These are phyloP conservation scores for Bambusicola thoracicus DNA, from an alignment of 2,113 vertebrate genomes.

Conservation along the genomic window DNA sequence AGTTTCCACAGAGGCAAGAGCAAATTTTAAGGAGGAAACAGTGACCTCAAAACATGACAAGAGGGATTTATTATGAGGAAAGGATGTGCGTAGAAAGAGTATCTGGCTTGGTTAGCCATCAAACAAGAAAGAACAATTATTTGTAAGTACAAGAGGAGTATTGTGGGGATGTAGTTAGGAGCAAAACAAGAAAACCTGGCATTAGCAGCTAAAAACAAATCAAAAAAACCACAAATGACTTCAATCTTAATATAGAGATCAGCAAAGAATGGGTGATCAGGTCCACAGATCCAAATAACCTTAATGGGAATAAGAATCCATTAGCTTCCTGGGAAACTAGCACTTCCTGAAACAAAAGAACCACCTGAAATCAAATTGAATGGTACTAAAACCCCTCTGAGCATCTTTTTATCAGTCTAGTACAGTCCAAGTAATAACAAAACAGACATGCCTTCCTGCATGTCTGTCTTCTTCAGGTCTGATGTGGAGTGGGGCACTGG, in stretches of 20 bases:
- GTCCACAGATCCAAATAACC: background rate
- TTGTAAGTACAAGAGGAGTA: background rate
- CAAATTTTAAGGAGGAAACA: background rate
- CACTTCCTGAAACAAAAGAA: background rate
- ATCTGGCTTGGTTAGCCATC: background rate
- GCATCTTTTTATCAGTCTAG: background rate
- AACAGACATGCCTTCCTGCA: background rate
- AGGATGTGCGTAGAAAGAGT: background rate
- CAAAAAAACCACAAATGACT: background rate
- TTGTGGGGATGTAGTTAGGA: background rate
- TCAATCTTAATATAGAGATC: background rate
- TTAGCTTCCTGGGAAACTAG: background rate
- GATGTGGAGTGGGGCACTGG: fast-evolving
- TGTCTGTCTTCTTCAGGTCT: background rate
- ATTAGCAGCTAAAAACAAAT: background rate
- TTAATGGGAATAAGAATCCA: background rate
- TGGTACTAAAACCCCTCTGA: background rate
- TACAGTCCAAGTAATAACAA: background rate
- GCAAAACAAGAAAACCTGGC: background rate
- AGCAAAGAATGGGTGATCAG: fast-evolving
- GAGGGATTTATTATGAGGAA: background rate
- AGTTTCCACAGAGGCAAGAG: background rate
- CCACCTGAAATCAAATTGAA: background rate
- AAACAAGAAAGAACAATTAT: background rate
- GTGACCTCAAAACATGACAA: background rate